phyloP scores from a whole-genome alignment of 1,140 invertebrate genomes.

The Hestina assimilis region DNA sequence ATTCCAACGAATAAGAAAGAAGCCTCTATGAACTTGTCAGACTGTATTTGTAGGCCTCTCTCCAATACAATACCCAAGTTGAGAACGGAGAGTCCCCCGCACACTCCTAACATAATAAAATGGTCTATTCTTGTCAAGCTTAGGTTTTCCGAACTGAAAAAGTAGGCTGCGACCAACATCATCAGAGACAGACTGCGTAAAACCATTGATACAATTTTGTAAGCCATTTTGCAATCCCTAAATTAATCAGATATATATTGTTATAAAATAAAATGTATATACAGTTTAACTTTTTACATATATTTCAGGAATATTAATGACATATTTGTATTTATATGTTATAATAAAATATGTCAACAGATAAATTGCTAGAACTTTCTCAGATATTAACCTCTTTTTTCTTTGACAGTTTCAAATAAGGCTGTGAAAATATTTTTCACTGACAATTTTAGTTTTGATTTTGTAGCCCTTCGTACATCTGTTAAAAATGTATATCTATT shows the following conservation, averaged over 20 bases:
- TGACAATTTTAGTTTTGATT: no score
- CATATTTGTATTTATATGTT: no score
- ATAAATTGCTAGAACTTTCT: no score
- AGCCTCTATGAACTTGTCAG: slow-evolving; percentile 37
- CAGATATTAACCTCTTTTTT: no score
- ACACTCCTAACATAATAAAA: slow-evolving; percentile 51
- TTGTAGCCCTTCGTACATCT: not conserved
- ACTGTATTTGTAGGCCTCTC: slow-evolving; percentile 37
- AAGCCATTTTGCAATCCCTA: no score
- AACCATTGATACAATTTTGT: slow-evolving; percentile 45
- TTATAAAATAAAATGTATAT: no score
- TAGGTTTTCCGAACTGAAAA: slow-evolving; percentile 42
- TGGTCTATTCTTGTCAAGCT: slow-evolving; percentile 32
- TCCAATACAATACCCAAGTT: slow-evolving; percentile 48
- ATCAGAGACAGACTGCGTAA: slow-evolving; percentile 38
- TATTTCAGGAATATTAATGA: no score
- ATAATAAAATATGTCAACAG: no score
- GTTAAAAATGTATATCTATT: slow-evolving; percentile 41
- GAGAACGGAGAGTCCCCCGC: slow-evolving; percentile 41
- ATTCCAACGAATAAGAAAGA: slow-evolving; percentile 36
- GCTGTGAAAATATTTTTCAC: no score
- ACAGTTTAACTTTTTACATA: no score
- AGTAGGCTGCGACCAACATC: slow-evolving; percentile 40
- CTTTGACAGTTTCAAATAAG: no score
- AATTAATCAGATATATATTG: no score